A percentile compares a stretch with the other conserved stretches of the same genome.
Evolutionary conservation across 2,888 invertebrate genomes (phyloP).

Genomic region (Fabriciana adippe): DNA sequence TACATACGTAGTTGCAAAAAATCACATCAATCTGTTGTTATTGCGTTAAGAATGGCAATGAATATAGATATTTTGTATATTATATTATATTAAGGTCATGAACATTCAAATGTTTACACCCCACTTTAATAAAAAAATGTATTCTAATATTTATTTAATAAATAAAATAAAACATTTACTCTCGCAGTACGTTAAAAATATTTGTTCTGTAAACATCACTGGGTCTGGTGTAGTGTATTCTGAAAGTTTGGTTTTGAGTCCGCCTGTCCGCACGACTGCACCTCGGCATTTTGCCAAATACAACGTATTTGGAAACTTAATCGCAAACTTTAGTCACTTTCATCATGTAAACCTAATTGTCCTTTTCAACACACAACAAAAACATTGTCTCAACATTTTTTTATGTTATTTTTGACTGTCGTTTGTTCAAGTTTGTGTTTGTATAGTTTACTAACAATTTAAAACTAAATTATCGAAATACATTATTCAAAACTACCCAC

Average conservation of each 20-base stretch:
- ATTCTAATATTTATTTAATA: background rate
- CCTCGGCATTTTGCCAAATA: conserved; percentile 51
- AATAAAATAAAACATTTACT: background rate
- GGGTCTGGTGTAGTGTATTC: conserved; percentile 20
- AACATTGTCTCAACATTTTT: background rate
- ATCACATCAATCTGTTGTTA: no score
- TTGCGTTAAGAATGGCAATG: no score
- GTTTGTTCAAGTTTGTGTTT: no score
- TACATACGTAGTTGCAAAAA: no score
- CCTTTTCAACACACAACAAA: background rate
- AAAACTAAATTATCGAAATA: no score
- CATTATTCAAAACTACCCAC: no score
- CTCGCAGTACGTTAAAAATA: conserved; percentile 14
- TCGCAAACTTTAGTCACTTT: conserved; percentile 41
- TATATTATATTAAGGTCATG: no score
- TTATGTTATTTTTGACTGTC: background rate
- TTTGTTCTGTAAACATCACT: conserved; percentile 5
- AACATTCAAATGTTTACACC: no score
- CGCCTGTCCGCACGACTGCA: conserved; percentile 24
- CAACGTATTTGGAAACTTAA: conserved; percentile 50
- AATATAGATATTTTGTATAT: no score
- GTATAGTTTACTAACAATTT: no score
- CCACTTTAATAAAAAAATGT: background rate
- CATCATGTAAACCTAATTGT: conserved; percentile 17
- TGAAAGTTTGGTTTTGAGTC: conserved; percentile 25